Conservation (phyloP, 2,113 vertebrate genomes). For the Charina bottae region DNA sequence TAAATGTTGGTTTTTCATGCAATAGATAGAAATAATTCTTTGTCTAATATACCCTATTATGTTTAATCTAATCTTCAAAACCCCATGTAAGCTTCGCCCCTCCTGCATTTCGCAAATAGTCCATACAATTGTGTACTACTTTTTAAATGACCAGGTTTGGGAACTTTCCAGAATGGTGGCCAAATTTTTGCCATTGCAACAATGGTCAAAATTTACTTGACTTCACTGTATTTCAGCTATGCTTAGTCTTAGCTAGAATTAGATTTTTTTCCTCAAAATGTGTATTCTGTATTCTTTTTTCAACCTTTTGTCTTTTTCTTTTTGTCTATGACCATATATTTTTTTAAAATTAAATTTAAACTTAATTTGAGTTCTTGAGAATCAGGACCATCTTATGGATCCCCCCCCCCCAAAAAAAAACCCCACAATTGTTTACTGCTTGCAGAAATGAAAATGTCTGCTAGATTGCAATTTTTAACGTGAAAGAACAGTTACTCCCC, state of each 20-base stretch:
- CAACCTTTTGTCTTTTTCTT: neutral
- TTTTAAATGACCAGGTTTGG: neutral
- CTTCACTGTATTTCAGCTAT: neutral
- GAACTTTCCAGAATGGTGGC: neutral
- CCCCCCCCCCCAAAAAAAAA: neutral
- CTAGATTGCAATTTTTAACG: neutral
- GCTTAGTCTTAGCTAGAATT: neutral
- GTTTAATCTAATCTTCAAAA: too few species aligned
- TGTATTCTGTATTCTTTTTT: neutral
- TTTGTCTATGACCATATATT: neutral
- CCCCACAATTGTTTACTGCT: neutral
- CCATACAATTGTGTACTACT: neutral
- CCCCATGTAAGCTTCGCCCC: too few species aligned
- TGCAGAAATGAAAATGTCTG: neutral
- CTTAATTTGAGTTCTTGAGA: neutral
- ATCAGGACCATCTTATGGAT: neutral
- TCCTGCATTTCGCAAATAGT: too few species aligned
- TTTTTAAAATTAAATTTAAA: neutral
- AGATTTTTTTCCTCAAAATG: neutral
- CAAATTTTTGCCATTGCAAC: neutral
- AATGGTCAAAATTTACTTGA: neutral
- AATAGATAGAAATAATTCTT: too few species aligned
- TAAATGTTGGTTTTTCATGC: too few species aligned
- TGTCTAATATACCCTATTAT: too few species aligned
- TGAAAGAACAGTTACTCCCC: neutral